Evolutionary conservation across 2,888 invertebrate genomes (phyloP).

Genomic region (Rugalucina vietnamica): DNA sequence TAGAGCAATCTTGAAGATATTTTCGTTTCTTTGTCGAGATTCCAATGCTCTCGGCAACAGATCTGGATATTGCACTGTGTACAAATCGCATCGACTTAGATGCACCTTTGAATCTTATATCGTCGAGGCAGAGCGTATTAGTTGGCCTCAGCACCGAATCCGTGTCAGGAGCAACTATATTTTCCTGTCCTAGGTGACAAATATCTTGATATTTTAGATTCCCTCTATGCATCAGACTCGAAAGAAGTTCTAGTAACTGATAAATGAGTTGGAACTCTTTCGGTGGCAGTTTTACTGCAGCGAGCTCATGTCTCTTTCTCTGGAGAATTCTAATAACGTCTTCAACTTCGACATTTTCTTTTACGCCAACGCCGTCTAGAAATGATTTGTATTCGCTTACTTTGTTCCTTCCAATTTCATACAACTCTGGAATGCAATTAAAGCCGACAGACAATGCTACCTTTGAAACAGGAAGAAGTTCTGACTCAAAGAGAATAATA

Average conservation of each 20-base stretch:
- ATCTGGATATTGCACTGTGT: slow-evolving; percentile 65
- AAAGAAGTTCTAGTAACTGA: slow-evolving; percentile 41
- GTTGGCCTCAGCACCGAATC: slow-evolving; percentile 62
- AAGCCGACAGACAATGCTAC: slow-evolving; percentile 32
- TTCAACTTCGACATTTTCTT: slow-evolving; percentile 35
- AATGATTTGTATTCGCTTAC: not conserved
- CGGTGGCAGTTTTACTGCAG: not conserved
- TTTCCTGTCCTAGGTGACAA: slow-evolving; percentile 27
- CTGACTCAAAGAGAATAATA: slow-evolving; percentile 32
- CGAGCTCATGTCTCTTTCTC: not conserved
- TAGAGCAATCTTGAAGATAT: slow-evolving; percentile 31
- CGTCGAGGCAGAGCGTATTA: slow-evolving; percentile 70
- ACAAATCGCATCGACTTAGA: slow-evolving; percentile 57
- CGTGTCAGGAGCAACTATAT: slow-evolving; percentile 67
- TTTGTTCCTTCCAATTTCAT: not conserved
- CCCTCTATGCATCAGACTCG: not conserved
- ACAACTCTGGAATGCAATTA: slow-evolving; percentile 40
- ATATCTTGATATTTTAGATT: slow-evolving; percentile 12
- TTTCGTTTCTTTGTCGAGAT: slow-evolving; percentile 56
- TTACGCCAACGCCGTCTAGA: slow-evolving; percentile 30
- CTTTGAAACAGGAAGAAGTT: slow-evolving; percentile 14
- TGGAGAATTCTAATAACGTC: slow-evolving; percentile 30
- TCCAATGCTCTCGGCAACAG: slow-evolving; percentile 70
- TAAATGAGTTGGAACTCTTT: slow-evolving; percentile 26
- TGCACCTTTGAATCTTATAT: slow-evolving; percentile 64